A percentile compares a stretch with the other conserved stretches of the same genome.
phyloP scores from a whole-genome alignment of 2,797 vertebrate genomes.

The Rhinophrynus dorsalis region DNA sequence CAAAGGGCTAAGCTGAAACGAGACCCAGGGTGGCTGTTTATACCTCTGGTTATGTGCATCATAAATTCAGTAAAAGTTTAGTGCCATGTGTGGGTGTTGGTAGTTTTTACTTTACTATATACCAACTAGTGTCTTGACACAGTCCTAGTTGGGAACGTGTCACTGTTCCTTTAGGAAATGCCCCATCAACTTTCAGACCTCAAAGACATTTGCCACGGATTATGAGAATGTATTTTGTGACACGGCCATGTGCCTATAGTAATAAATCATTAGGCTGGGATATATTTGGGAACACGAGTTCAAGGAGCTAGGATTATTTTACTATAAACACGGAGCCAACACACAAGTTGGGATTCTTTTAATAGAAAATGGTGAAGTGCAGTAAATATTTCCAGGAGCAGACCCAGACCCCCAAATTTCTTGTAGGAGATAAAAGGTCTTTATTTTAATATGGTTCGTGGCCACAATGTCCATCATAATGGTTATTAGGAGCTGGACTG shows the following conservation, averaged over 20 bases:
- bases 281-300: constrained; percentile 33
- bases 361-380: background rate
- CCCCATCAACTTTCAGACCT: background rate
- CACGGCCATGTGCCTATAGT: constrained; percentile 8
- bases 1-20: too few species aligned
- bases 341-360: background rate
- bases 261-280: constrained; percentile 34
- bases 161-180: background rate
- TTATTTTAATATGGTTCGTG: too few species aligned
- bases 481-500: too few species aligned
- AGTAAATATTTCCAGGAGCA: background rate
- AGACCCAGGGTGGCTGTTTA: too few species aligned
- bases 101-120: too few species aligned
- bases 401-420: background rate
- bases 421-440: too few species aligned
- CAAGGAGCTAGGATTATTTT: constrained; percentile 33
- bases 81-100: too few species aligned
- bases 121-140: too few species aligned
- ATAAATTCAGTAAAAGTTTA: too few species aligned
- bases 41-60: too few species aligned
- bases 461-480: too few species aligned
- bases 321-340: constrained; percentile 26
- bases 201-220: background rate
- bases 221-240: constrained; percentile 2
- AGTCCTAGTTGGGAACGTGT: background rate